Percentiles rank a stretch among this genome's conserved stretches.
phyloP scores from a whole-genome alignment of 1,140 invertebrate genomes.

The Drosophila bocqueti region DNA sequence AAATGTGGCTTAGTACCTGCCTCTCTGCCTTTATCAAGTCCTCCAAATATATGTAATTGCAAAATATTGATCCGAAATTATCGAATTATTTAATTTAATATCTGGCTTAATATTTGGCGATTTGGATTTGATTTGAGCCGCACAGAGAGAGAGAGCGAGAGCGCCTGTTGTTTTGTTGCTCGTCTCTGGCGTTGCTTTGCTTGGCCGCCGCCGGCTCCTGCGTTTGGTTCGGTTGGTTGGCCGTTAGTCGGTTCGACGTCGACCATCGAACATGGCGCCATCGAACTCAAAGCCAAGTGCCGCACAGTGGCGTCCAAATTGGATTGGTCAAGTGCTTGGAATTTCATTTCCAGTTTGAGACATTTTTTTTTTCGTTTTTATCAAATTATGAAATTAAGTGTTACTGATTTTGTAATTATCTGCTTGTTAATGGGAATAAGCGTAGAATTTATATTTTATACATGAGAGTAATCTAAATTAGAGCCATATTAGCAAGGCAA shows the following conservation, averaged over 20 bases:
- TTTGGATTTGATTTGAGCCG: neutral
- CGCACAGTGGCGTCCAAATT: slow-evolving; percentile 11
- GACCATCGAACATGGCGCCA: neutral
- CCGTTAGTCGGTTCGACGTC: slow-evolving; percentile 10
- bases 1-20: slow-evolving; percentile 4
- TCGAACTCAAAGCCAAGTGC: slow-evolving; percentile 1
- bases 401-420: too few relatives aligned
- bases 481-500: too few relatives aligned
- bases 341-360: neutral
- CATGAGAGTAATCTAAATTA: too few relatives aligned
- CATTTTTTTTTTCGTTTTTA: neutral
- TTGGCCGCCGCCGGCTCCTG: neutral
- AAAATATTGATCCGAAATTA: slow-evolving; percentile 8
- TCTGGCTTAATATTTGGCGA: neutral
- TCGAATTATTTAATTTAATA: slow-evolving; percentile 5
- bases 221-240: neutral
- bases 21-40: neutral
- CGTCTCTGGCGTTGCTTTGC: slow-evolving; percentile 12
- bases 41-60: neutral
- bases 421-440: too few relatives aligned
- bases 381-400: too few relatives aligned
- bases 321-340: neutral
- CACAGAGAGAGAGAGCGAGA: slow-evolving; percentile 1
- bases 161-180: slow-evolving; percentile 8
- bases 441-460: too few relatives aligned